phyloP scores from a whole-genome alignment of 2,113 vertebrate species.

The Rhineura floridana region DNA sequence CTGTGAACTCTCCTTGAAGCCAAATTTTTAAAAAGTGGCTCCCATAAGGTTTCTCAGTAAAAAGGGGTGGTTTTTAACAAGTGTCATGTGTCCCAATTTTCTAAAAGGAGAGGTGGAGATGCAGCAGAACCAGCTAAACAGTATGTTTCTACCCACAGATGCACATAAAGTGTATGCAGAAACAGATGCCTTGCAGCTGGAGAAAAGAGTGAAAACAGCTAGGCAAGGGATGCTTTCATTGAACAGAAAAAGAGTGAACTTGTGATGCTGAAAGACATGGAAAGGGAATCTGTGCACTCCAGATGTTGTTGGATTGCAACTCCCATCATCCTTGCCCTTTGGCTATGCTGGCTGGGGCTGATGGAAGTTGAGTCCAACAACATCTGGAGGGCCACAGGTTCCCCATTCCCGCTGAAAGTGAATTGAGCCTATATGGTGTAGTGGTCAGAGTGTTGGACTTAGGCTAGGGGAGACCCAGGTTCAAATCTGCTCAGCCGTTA shows the following conservation, averaged over 20 bases:
- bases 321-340: not conserved
- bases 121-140: no score
- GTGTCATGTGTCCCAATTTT: no score
- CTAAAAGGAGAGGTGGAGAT: no score
- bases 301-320: not conserved
- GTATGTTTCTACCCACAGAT: no score
- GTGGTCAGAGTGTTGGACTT: not conserved
- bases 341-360: not conserved
- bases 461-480: not conserved
- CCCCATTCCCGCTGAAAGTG: no score
- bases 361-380: not conserved
- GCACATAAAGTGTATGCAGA: not conserved
- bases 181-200: not conserved
- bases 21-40: no score
- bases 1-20: no score
- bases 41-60: no score
- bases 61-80: no score
- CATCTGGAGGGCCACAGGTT: not conserved
- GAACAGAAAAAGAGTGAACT: not conserved
- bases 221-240: not conserved
- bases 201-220: not conserved
- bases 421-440: not conserved
- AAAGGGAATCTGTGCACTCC: not conserved
- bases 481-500: not conserved
- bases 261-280: not conserved